Base-by-base conservation (phyloP, 2,888 invertebrate species). In the Cephus pygmeus region DNA sequence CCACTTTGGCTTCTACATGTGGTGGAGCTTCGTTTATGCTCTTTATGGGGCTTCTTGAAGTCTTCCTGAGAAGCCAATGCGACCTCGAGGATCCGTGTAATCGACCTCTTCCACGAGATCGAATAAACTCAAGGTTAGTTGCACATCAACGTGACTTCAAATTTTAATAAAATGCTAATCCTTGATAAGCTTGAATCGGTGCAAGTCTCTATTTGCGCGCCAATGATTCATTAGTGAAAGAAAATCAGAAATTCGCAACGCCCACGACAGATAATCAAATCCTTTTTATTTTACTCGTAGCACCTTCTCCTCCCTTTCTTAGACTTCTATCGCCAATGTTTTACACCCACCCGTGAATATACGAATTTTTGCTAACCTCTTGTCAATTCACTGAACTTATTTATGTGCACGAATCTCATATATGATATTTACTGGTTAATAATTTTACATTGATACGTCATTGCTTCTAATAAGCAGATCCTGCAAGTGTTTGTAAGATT, bases 11-110 rank as follows among this genome's bases (percentile, higher is more conserved):
- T 69, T 94, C 96, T 78, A 96, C 96, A 76, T 97, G 97, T 90
- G 97, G 97, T 12, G 97, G 97, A 34, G 95, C 95, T 77, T 95
- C 95, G 69, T 97, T 96, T 91, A 97, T 97, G 97, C 94, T 97
- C 73, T 97, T 97, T 92, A 97, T 97, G 97, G 97, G 97, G 1
- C 93, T 97, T 4, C 93, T 97, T 73, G 97, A 97, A 89, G 97
- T 97, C 11, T 97, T 97, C 91, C 93, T 97, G 78, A 92, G 97
- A 76, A 96, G 96, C 82, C 97, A 97, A 89, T 97, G 97, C 88
- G 97, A 97, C 90, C 92, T 97, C 83, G 97, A 97, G 87, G 97
- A 97, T 91, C 97, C 97, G 1, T 97, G 97, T 87, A 96, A 96
- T 23, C 93, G 97, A 77, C 95, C 96, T 1, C 81, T 88, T 35